Conservation (phyloP, 2,797 vertebrate species). For the Nannoperca obscura region DNA sequence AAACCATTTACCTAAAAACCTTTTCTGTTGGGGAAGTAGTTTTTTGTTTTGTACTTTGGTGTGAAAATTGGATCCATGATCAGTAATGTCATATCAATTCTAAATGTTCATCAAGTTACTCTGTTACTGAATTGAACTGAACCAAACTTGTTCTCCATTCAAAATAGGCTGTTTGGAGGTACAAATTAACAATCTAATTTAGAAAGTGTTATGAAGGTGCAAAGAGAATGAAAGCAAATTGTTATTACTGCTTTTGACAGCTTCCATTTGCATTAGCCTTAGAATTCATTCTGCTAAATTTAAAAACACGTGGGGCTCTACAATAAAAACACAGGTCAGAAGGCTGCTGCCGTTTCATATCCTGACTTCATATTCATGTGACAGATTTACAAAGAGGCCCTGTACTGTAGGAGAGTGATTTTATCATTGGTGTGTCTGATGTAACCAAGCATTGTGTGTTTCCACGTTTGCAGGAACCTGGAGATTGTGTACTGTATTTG, state of each 20-base stretch:
- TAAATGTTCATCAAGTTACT: not conserved
- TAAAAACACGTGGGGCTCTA: not conserved
- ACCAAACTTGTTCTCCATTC: slow-evolving; percentile 1
- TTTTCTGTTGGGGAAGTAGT: not conserved
- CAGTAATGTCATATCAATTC: slow-evolving; percentile 19
- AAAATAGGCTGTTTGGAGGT: slow-evolving; percentile 5
- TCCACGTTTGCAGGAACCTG: slow-evolving; percentile 25
- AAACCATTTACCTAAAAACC: slow-evolving; percentile 3
- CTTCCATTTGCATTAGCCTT: too few species aligned
- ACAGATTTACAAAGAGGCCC: slow-evolving; percentile 1
- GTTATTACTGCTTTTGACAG: not conserved
- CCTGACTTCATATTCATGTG: not conserved
- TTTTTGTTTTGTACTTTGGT: slow-evolving; percentile 21
- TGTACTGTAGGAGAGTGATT: slow-evolving; percentile 2
- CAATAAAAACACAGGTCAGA: not conserved
- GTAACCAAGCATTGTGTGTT: slow-evolving; percentile 27
- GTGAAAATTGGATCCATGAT: slow-evolving; percentile 19
- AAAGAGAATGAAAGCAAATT: slow-evolving; percentile 11
- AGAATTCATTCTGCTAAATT: not conserved
- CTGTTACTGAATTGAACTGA: not conserved
- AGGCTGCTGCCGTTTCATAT: not conserved
- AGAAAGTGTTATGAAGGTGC: not conserved
- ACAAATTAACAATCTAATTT: not conserved
- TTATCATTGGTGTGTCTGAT: slow-evolving; percentile 12
- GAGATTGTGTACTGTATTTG: slow-evolving; percentile 45